A percentile compares a stretch with the other conserved stretches of the same genome.
Evolutionary conservation across 1,140 invertebrate genomes (phyloP).

Genomic region (Ostrea denselamellosa): DNA sequence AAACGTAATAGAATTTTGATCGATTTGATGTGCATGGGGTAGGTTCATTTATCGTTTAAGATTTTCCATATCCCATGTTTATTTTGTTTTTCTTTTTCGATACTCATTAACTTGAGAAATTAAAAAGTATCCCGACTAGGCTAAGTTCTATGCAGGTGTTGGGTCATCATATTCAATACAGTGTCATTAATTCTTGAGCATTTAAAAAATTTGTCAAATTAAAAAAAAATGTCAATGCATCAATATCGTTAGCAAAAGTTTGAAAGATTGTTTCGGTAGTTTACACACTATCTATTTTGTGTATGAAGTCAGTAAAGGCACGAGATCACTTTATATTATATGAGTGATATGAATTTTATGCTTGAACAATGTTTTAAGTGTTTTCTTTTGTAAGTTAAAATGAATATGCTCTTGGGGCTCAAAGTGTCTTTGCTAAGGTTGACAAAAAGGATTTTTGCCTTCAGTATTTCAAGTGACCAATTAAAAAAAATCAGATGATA

Average conservation of each 20-base stretch:
- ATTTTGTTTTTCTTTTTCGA: slow-evolving; percentile 33
- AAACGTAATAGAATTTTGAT: slow-evolving; percentile 43
- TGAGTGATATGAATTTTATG: not conserved
- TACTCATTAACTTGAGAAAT: slow-evolving; percentile 40
- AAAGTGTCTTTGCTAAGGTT: not conserved
- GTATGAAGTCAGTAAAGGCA: not conserved
- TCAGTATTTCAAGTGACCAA: slow-evolving; percentile 21
- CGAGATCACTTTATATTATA: not conserved
- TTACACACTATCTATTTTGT: slow-evolving; percentile 2
- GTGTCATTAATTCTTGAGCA: not conserved
- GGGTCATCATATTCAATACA: not conserved
- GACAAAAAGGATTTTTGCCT: slow-evolving; percentile 3
- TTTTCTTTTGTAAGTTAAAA: not conserved
- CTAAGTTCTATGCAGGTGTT: slow-evolving; percentile 10
- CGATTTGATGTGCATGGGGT: slow-evolving; percentile 40
- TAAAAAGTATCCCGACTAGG: slow-evolving; percentile 2
- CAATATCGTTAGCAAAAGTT: not conserved
- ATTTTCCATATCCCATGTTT: slow-evolving; percentile 26
- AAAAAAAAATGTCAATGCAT: not conserved
- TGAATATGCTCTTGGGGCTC: not conserved
- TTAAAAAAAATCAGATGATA: not conserved
- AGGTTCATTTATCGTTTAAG: slow-evolving; percentile 1
- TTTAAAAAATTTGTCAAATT: slow-evolving; percentile 27
- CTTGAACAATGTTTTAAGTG: slow-evolving; percentile 10
- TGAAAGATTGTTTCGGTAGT: slow-evolving; percentile 7